Evolutionary conservation across 2,888 invertebrate genomes (phyloP), one percentile per base, ranked within the genome.

Genomic region (Hyalella azteca): DNA sequence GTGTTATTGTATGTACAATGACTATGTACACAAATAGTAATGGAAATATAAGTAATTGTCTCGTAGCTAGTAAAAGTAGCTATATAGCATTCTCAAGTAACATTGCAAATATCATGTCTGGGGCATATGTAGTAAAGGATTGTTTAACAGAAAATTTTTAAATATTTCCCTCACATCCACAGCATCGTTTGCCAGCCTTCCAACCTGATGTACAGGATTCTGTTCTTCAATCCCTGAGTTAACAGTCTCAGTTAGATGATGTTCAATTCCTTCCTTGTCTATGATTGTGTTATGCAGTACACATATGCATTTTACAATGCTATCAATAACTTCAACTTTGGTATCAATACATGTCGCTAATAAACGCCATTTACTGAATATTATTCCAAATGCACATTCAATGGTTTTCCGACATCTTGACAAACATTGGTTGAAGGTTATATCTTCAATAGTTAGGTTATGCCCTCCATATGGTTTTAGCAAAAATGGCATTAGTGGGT

Each of bases 301-400:
- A 50, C 50, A 73, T 19, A 79, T 79, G 22, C 79, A 79, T 29
- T 79, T 79, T 79, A 79, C 73, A 73, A 73, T 79, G 49, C 50
- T 40, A 75, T 79, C 73, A 40, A 78, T 26, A 32, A 66, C 60
- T 45, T 66, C 78, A n/a, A 78, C 75, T 4, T 40, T 75, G 75
- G 75, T 75, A 40, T 75, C 75, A 3, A 49, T 3, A n/a, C 49
- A n/a, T 29, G 45, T 48, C 19, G 78, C 59, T 45, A 78, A 60
- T 19, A 78, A 78, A 78, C 26, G 78, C 59, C 78, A 78, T 66
- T 78, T 78, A 41, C 78, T 78, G 45, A 1, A 66, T 26, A 78
- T 40, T 39, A 78, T 78, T 29, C 78, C 78, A 78, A 78, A 78
- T 60, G 78, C 66, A 5, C 77, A 78, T 59, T 78, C 54, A 13